phyloP scores from a whole-genome alignment of 2,113 vertebrate species.

The Theristicus caerulescens region DNA sequence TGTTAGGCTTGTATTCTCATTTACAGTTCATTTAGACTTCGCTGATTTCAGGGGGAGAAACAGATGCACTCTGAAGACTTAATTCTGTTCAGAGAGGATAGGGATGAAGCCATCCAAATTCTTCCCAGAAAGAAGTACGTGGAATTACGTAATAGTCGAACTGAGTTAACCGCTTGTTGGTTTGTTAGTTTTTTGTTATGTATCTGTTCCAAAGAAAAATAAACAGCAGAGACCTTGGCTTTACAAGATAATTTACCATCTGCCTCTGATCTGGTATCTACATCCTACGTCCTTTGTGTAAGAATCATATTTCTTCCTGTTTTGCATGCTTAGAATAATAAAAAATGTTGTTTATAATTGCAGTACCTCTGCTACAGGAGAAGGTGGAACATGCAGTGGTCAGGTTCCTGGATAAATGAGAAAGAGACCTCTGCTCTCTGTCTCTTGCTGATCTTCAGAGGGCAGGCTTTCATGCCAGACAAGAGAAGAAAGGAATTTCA shows the following conservation, averaged over 20 bases:
- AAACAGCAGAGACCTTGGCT: constrained; percentile 22
- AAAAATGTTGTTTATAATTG: constrained; percentile 34
- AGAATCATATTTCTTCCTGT: constrained; percentile 18
- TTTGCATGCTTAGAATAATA: constrained; percentile 5
- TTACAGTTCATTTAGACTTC: background rate
- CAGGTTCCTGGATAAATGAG: background rate
- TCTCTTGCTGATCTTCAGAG: background rate
- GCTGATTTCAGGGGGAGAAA: background rate
- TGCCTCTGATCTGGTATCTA: constrained; percentile 25
- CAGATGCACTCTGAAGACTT: constrained; percentile 11
- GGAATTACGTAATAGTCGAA: background rate
- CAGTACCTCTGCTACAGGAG: background rate
- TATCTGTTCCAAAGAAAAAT: constrained; percentile 27
- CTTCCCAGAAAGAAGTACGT: background rate
- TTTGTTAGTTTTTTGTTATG: background rate
- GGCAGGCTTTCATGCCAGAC: background rate
- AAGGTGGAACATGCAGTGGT: background rate
- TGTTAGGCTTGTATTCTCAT: background rate
- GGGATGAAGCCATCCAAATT: background rate
- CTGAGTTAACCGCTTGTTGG: background rate
- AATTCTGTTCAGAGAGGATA: background rate
- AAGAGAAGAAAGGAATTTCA: background rate
- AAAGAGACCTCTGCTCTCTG: background rate
- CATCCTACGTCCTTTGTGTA: constrained; percentile 36
- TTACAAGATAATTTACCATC: constrained; percentile 39